Conservation (phyloP, 2,113 vertebrate genomes). For the Malurus melanocephalus region DNA sequence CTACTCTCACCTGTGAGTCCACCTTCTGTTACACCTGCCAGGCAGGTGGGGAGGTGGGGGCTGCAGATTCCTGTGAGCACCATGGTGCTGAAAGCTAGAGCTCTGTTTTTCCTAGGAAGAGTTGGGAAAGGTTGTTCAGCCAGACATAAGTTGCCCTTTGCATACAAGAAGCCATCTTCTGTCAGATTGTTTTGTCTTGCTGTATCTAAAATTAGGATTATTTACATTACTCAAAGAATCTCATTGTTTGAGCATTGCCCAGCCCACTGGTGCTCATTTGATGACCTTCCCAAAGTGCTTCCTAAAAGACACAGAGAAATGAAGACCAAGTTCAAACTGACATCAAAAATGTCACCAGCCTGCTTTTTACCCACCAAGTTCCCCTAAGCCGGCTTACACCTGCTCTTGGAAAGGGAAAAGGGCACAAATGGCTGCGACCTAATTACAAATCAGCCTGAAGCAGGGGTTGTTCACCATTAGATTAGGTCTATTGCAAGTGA, state of each 20-base stretch:
- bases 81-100: background rate
- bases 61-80: background rate
- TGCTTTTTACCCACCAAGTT: background rate
- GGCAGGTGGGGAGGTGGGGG: rapidly evolving
- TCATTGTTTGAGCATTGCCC: background rate
- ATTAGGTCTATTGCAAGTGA: background rate
- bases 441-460: background rate
- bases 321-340: background rate
- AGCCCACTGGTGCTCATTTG: background rate
- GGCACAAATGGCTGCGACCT: background rate
- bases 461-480: background rate
- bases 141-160: background rate
- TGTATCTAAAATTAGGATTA: slow-evolving; percentile 17
- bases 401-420: background rate
- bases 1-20: background rate
- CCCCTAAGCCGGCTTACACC: background rate
- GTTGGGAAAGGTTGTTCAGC: background rate
- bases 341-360: background rate
- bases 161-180: background rate
- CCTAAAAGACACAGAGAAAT: background rate
- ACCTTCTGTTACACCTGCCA: rapidly evolving
- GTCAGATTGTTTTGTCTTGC: background rate
- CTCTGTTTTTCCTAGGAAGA: background rate
- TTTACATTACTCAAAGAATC: background rate
- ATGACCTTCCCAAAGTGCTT: background rate